phyloP scores from a whole-genome alignment of 2,113 vertebrate species.

The Brachyhypopomus occidentalis region DNA sequence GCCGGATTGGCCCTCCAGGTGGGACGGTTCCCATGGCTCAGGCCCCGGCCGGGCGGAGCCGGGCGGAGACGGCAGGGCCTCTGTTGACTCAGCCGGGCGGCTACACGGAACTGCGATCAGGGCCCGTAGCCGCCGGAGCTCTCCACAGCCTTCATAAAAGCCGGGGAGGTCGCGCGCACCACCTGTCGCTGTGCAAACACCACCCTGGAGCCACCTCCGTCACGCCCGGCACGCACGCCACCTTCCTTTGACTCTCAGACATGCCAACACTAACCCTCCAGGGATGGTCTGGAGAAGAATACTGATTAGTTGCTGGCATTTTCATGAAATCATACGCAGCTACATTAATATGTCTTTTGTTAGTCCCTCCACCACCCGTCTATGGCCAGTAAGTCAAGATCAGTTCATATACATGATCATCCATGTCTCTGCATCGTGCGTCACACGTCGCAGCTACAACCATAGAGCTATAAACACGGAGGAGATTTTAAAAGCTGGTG shows the following conservation, averaged over 20 bases:
- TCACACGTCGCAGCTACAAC: too few species aligned
- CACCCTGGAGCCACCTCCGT: conserved; percentile 1
- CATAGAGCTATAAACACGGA: background rate
- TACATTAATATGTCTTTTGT: too few species aligned
- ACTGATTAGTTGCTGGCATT: background rate
- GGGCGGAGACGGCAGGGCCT: conserved; percentile 17
- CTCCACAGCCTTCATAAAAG: conserved; percentile 42
- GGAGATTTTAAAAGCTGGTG: background rate
- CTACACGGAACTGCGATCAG: conserved; percentile 69
- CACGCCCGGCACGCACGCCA: conserved; percentile 6
- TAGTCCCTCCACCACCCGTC: too few species aligned
- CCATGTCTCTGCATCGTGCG: too few species aligned
- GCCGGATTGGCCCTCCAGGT: conserved; percentile 58
- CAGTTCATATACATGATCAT: too few species aligned
- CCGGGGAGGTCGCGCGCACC: conserved; percentile 52
- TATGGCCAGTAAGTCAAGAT: too few species aligned
- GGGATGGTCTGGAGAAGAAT: background rate
- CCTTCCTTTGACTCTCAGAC: background rate
- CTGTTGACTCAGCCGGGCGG: conserved; percentile 74
- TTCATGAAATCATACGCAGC: background rate
- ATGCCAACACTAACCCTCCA: conserved; percentile 21
- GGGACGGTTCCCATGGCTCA: conserved; percentile 69
- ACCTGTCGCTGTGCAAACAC: conserved; percentile 62
- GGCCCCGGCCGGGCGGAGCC: background rate
- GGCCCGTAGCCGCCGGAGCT: background rate